A percentile compares a stretch with the other conserved stretches of the same genome.
Evolutionary conservation across 37 sponge, comb jelly and placozoan genomes (phyloP).

Genomic region (Bolinopsis microptera): DNA sequence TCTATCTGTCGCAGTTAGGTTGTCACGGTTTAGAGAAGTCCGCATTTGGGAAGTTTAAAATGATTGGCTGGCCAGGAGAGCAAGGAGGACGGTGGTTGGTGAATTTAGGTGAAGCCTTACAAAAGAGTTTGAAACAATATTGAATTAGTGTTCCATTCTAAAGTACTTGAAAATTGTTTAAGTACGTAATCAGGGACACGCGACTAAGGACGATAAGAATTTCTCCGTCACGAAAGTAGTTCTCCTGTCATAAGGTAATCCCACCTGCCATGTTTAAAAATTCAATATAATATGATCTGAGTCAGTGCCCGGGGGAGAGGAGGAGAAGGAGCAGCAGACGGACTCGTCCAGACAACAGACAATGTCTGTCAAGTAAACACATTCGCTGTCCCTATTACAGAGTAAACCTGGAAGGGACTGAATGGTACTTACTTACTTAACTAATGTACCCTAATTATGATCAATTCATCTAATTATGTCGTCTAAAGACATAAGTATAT

Average conservation of each 20-base stretch:
- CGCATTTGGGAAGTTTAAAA: background rate
- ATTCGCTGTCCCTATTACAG: background rate
- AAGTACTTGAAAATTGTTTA: background rate
- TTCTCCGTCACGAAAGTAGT: background rate
- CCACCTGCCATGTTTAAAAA: background rate
- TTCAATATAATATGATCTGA: background rate
- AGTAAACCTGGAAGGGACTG: too few relatives aligned
- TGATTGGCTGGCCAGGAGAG: background rate
- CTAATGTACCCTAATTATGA: background rate
- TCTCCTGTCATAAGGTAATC: background rate
- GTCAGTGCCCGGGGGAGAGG: background rate
- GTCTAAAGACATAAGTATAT: background rate
- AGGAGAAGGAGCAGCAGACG: background rate
- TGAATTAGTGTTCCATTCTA: background rate
- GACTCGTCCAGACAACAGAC: background rate
- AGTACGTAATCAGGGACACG: background rate
- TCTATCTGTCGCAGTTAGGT: background rate
- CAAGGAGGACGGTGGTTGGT: background rate
- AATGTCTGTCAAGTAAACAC: background rate
- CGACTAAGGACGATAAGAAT: background rate
- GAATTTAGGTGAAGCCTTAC: background rate
- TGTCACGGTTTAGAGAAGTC: background rate
- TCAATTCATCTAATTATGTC: background rate
- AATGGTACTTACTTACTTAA: background rate
- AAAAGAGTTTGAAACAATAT: background rate